Conservation (phyloP, 2,113 vertebrate genomes). For the Cyrtonyx montezumae region DNA sequence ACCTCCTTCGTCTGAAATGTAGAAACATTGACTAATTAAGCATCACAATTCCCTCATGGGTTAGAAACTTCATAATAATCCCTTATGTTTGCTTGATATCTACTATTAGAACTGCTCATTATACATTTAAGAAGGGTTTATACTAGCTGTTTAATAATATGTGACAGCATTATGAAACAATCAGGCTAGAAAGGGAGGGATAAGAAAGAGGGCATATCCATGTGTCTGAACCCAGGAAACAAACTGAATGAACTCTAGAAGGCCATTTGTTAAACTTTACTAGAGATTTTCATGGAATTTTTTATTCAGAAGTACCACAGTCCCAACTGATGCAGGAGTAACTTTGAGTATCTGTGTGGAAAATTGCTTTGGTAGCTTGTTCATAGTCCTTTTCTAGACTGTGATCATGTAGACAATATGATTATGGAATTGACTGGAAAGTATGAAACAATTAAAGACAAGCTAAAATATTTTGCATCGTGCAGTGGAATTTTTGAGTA, state of each 20-base stretch:
- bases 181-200: background rate
- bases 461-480: background rate
- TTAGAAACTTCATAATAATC: background rate
- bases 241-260: background rate
- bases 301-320: background rate
- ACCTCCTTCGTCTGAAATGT: background rate
- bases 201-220: background rate
- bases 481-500: background rate
- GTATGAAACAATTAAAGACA: background rate
- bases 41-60: background rate
- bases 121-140: background rate
- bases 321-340: background rate
- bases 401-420: accelerated
- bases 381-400: background rate
- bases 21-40: background rate
- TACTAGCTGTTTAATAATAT: background rate
- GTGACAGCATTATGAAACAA: background rate
- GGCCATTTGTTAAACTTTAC: background rate
- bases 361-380: background rate
- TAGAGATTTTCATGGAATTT: background rate
- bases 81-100: background rate
- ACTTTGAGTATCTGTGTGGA: background rate
- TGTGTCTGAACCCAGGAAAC: background rate
- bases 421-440: background rate
- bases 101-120: background rate